These are phyloP conservation scores for Eulemur albifrons DNA, from an alignment of 2,797 vertebrate genomes.

Conservation along the genomic window DNA sequence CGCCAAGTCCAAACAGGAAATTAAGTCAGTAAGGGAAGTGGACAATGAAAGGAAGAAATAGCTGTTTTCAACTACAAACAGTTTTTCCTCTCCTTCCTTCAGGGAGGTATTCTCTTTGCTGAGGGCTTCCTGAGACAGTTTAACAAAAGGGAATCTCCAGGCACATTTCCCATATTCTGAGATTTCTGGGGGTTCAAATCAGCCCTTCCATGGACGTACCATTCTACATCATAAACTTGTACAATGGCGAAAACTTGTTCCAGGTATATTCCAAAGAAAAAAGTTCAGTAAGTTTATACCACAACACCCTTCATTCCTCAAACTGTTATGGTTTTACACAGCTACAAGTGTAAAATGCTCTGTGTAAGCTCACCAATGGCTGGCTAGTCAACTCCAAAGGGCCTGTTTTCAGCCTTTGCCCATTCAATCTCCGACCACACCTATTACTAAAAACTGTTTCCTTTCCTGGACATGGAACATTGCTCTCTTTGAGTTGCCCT, in stretches of 20 bases:
- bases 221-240: not conserved
- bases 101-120: not conserved
- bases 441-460: conserved; percentile 7
- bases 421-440: not conserved
- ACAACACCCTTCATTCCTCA: not conserved
- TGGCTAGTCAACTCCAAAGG: not conserved
- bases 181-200: not conserved
- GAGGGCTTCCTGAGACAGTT: not conserved
- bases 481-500: not conserved
- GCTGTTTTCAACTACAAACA: not conserved
- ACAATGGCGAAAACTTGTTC: not conserved
- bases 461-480: not conserved
- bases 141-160: not conserved
- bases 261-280: not conserved
- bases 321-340: not conserved
- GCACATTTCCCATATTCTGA: not conserved
- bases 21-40: not conserved
- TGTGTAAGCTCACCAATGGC: not conserved
- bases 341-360: too few species aligned
- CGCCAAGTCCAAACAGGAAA: not conserved
- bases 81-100: not conserved
- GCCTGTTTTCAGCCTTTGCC: not conserved
- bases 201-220: not conserved
- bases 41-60: not conserved
- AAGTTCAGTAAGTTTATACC: not conserved